Evolutionary conservation across 2,797 vertebrate species (phyloP).

Genomic region (Hydrophis major): DNA sequence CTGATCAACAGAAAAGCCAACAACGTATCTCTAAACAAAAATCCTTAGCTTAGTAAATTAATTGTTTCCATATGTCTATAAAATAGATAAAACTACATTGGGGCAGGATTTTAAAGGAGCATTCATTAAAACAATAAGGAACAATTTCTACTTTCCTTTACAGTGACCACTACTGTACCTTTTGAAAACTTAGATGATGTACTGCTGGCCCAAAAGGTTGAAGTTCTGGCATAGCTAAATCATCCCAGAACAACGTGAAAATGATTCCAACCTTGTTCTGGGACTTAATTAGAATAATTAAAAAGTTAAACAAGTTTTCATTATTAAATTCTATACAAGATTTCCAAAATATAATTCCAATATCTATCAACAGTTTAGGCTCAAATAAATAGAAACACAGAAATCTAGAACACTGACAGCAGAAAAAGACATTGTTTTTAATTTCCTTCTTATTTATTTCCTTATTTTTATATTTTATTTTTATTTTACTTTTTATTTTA

Average conservation of each 20-base stretch:
- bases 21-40: neutral
- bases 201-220: neutral
- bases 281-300: neutral
- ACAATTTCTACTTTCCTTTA: neutral
- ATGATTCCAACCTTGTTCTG: neutral
- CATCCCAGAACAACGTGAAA: neutral
- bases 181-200: neutral
- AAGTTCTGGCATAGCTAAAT: neutral
- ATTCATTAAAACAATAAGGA: neutral
- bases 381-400: neutral
- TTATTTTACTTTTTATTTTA: neutral
- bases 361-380: neutral
- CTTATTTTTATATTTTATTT: neutral
- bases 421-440: neutral
- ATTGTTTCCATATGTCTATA: neutral
- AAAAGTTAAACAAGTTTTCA: neutral
- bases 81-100: neutral
- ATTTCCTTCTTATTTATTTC: neutral
- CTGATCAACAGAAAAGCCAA: neutral
- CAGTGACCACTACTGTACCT: neutral
- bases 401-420: neutral
- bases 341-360: neutral
- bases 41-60: neutral
- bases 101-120: neutral
- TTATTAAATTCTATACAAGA: neutral